A percentile compares a stretch with the other conserved stretches of the same genome.
These are phyloP conservation scores for Styela clava DNA, from an alignment of 23 tunicate species.

Conservation along the genomic window DNA sequence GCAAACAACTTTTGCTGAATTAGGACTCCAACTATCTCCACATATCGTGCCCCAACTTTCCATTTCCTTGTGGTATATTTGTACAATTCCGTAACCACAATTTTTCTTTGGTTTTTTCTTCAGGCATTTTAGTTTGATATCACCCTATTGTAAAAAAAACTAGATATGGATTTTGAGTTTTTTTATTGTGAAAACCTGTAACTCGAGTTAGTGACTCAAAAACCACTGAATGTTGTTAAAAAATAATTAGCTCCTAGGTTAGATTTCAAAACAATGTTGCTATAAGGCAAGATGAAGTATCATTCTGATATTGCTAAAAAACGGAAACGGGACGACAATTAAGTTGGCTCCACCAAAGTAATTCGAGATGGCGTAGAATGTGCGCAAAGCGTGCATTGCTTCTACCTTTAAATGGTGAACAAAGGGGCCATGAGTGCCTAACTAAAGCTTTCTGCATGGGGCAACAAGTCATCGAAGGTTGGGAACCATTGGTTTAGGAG, in stretches of 20 bases:
- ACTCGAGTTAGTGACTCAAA: too few species aligned
- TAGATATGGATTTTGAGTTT: not conserved
- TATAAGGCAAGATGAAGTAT: too few species aligned
- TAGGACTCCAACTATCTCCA: constrained; percentile 48
- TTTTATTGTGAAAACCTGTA: not conserved
- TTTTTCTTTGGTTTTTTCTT: not conserved
- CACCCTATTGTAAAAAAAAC: constrained; percentile 43
- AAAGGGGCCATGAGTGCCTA: too few species aligned
- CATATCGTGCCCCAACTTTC: constrained; percentile 69
- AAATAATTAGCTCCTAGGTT: not conserved
- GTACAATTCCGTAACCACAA: constrained; percentile 64
- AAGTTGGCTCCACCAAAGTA: too few species aligned
- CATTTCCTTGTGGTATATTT: constrained; percentile 61
- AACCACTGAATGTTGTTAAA: not conserved
- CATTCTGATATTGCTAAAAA: too few species aligned
- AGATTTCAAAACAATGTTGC: not conserved
- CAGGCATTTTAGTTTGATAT: constrained; percentile 48
- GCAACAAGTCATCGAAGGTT: too few species aligned
- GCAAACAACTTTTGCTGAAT: constrained; percentile 64
- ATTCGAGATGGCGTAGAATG: too few species aligned
- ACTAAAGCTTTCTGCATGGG: too few species aligned
- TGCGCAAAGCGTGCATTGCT: too few species aligned
- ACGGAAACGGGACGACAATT: too few species aligned
- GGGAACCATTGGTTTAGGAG: too few species aligned
- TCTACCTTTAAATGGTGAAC: too few species aligned